A percentile compares a stretch with the other conserved stretches of the same genome.
Evolutionary conservation across 2,113 vertebrate species (phyloP).

Genomic region (Myotis yumanensis): DNA sequence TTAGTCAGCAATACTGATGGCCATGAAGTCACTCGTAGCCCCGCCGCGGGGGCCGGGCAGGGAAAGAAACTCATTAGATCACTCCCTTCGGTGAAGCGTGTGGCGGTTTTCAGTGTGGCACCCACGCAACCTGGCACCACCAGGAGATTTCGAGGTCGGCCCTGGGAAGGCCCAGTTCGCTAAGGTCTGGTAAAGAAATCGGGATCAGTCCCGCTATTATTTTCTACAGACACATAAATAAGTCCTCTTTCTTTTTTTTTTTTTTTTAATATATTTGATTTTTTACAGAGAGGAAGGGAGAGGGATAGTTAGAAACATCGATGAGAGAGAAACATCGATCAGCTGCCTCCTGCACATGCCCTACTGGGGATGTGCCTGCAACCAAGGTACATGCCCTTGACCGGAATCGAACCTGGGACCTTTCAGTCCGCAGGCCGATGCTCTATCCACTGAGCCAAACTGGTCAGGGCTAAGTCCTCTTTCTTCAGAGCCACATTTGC

Average conservation of each 20-base stretch:
- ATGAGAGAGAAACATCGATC: no score
- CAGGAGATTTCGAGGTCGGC: constrained; percentile 72
- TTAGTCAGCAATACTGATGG: constrained; percentile 85
- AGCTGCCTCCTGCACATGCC: no score
- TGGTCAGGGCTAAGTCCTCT: neutral
- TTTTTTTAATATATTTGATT: no score
- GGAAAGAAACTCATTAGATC: constrained; percentile 81
- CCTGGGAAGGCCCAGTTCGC: constrained; percentile 55
- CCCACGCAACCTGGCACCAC: constrained; percentile 61
- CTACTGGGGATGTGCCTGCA: no score
- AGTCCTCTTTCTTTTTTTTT: constrained; percentile 16
- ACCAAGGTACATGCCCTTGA: no score
- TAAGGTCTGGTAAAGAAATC: constrained; percentile 62
- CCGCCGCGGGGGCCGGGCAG: constrained; percentile 74
- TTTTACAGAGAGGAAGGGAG: no score
- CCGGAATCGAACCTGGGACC: no score
- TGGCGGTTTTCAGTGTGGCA: constrained; percentile 67
- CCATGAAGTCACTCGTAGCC: constrained; percentile 82
- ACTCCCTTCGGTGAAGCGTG: constrained; percentile 71
- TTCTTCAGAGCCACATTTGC: constrained; percentile 8
- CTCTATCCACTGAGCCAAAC: no score
- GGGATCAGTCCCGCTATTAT: constrained; percentile 50
- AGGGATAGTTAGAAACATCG: no score
- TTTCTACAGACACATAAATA: constrained; percentile 66
- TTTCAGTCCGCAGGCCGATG: no score